Evolutionary conservation across 1,140 invertebrate genomes (phyloP), one percentile per base, ranked within the genome.

Genomic region (Zaprionus ghesquierei): DNA sequence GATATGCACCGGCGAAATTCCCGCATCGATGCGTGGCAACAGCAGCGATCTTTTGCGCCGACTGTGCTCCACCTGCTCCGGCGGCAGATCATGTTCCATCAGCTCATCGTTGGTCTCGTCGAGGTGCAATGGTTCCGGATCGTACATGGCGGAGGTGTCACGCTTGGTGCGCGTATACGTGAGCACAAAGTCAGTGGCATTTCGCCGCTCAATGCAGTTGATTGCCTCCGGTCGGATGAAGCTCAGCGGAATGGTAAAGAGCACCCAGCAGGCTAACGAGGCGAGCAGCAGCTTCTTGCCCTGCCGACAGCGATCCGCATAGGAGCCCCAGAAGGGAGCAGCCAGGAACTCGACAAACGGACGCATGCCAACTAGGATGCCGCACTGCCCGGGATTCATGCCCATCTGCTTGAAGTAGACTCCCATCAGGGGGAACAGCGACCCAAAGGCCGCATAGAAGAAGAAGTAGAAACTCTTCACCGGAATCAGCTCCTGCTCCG

Each of bases 351-450:
- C 99, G 4, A 99, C 96, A 82, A 99, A 98, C 0, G 99, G 98
- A 72, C 99, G 94, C 61, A 96, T 95, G 20, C 98, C 98, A 69
- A 98, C 96, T 0, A 98, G 94, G 25, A 99, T 94, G 13, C 98
- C 98, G 81, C 97, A 98, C 92, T 99, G 98, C 5, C 95, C 96
- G 0, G 98, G 96, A 92, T 98, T 99, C 97, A 99, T 98, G 6
- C 98, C 98, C 95, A 99, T 96, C 93, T 99, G 98, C 92, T 97
- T 99, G 93, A 99, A 99, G 92, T 99, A 99, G 20, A 99, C 97
- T 20, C 98, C 98, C 96, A 99, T 97, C 25, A 99, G 93, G 0
- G 99, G 99, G 91, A 99, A 99, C 0, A 99, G 94, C 0, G 98
- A 99, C 5, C 99, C 99, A 86, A 99, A 99, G 1, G 99, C 98